Evolutionary conservation across 2,113 vertebrate genomes (phyloP).

Genomic region (Empidonax alnorum): DNA sequence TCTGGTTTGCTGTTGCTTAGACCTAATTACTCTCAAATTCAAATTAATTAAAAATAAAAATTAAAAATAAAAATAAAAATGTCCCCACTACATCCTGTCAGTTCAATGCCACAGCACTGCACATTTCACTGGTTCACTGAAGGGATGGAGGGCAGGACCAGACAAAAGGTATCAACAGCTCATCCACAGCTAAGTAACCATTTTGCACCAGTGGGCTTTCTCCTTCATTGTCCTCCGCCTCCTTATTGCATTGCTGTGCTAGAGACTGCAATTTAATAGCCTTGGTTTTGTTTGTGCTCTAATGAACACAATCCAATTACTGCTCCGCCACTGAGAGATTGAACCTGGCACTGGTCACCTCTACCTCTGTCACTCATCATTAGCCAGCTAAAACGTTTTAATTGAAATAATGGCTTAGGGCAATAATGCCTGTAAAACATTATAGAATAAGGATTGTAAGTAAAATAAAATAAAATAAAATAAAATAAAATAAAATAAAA

Average conservation of each 20-base stretch:
- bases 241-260: constrained; percentile 60
- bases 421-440: neutral
- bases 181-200: neutral
- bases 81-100: neutral
- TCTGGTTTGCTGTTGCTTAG: neutral
- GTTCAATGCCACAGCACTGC: neutral
- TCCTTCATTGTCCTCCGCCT: constrained; percentile 3
- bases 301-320: constrained; percentile 68
- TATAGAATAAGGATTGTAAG: neutral
- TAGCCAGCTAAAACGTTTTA: constrained; percentile 30
- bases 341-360: constrained; percentile 54
- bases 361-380: constrained; percentile 35
- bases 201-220: constrained; percentile 23
- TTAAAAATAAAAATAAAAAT: neutral
- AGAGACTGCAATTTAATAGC: constrained; percentile 53
- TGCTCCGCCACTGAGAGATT: constrained; percentile 35
- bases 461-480: neutral
- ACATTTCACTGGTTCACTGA: rapidly evolving
- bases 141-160: neutral
- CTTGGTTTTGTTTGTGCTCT: constrained; percentile 24
- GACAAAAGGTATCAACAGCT: neutral
- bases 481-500: neutral
- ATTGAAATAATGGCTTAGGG: constrained; percentile 40
- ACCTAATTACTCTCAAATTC: neutral
- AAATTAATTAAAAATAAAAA: neutral